Conservation (phyloP, 1,140 invertebrate genomes). For the Patella vulgata region DNA sequence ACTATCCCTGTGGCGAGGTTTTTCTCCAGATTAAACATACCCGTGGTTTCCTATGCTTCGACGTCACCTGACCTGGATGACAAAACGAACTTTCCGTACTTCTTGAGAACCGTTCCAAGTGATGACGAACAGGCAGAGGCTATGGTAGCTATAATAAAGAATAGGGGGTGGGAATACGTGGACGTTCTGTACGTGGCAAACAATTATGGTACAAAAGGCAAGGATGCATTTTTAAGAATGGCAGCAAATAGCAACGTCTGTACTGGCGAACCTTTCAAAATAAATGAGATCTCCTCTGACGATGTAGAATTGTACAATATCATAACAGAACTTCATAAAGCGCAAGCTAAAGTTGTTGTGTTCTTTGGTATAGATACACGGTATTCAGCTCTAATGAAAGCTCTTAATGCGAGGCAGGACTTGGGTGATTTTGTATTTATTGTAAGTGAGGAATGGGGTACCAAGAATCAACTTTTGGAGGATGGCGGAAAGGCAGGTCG, state of each 20-base stretch:
- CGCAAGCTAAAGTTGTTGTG: constrained; percentile 71
- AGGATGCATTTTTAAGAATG: constrained; percentile 35
- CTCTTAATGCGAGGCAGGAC: constrained; percentile 63
- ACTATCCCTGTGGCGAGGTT: constrained; percentile 44
- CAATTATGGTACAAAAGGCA: constrained; percentile 70
- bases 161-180: constrained; percentile 61
- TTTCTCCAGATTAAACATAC: constrained; percentile 67
- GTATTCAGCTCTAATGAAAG: constrained; percentile 68
- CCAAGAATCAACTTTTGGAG: constrained; percentile 66
- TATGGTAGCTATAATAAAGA: constrained; percentile 73
- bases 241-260: constrained; percentile 60
- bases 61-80: constrained; percentile 57
- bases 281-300: constrained; percentile 62
- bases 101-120: constrained; percentile 58
- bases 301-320: constrained; percentile 27
- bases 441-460: constrained; percentile 82
- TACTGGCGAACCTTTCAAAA: constrained; percentile 68
- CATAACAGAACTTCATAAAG: constrained; percentile 12
- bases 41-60: constrained; percentile 67
- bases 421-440: constrained; percentile 74
- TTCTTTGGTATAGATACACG: constrained; percentile 79
- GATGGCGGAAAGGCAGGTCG: constrained; percentile 28
- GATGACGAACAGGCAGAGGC: constrained; percentile 73
- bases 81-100: constrained; percentile 53
- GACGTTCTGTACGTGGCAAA: constrained; percentile 54